Base-by-base conservation (phyloP, 2,113 vertebrate species). In the Thryonomys swinderianus region DNA sequence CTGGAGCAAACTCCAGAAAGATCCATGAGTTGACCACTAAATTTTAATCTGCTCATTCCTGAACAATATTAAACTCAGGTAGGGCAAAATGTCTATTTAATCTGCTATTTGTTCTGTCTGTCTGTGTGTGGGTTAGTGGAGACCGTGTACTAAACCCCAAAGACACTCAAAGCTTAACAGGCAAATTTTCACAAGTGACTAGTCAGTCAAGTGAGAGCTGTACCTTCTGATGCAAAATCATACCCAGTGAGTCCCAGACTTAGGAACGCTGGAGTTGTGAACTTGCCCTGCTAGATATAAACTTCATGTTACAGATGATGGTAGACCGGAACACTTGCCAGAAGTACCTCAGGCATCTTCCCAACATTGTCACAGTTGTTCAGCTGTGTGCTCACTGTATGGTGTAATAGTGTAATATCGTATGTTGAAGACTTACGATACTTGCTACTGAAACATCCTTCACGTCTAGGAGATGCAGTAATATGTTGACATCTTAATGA, bases 1-100 rank as follows among this genome's bases (percentile, higher is more conserved):
- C 97, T 97, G 79, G 84, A 93, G 90, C 93, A 91, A 95, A 67
- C 74, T 61, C 37, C 91, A 14, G 40, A 59, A 93, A 57, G 32
- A 79, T 79, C 6, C 51, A 93, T 18, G 91, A 74, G 30, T 76
- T 62, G 67, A 67, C 27, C 16, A 62, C 3, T 21, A 90, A 78
- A 85, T 82, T 93, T 90, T 94, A 91, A 2, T 2, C 85, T 53
- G 40, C n/a, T 11, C 25, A 42, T 37, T 37, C 16, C 45, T 62
- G 21, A 17, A 66, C 78, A n/a, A 83, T 71, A 61, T 2, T 62
- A 40, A 91, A 78, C 6, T 81, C 3, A n/a, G 13, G 21, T 76
- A 32, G 32, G 1, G n/a, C 17, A 85, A 18, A 78, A 88, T 48
- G 21, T 85, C 92, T 21, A 1, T 69, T 80, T 87, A 78, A 73